Percentiles rank a stretch among this genome's conserved stretches.
phyloP scores from a whole-genome alignment of 1,140 invertebrate species.

The Bombus superbus region DNA sequence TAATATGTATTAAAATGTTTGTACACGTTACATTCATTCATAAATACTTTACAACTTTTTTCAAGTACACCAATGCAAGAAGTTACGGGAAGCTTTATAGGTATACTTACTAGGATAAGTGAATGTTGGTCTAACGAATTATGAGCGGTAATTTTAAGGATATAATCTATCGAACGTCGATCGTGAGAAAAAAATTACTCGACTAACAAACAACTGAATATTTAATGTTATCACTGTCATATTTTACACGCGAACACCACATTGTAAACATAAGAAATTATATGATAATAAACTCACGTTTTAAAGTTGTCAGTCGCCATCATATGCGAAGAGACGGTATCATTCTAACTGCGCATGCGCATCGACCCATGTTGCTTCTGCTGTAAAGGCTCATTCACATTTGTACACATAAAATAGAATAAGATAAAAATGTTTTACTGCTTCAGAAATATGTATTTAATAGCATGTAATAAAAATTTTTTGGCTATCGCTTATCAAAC shows the following conservation, averaged over 20 bases:
- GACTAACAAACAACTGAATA: conserved; percentile 17
- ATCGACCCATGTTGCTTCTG: conserved; percentile 54
- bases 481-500: too few relatives aligned
- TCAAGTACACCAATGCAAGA: conserved; percentile 43
- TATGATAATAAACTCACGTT: conserved; percentile 79
- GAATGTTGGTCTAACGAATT: conserved; percentile 72
- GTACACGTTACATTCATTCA: conserved; percentile 1
- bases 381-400: conserved; percentile 68
- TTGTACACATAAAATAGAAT: conserved; percentile 49
- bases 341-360: conserved; percentile 70
- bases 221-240: conserved; percentile 29
- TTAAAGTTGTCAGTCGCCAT: conserved; percentile 82
- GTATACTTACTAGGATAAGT: conserved; percentile 70
- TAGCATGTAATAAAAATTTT: not conserved
- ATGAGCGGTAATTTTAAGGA: conserved; percentile 60
- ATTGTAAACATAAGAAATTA: conserved; percentile 66
- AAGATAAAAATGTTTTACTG: conserved; percentile 37
- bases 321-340: conserved; percentile 74
- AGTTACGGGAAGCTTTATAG: conserved; percentile 67
- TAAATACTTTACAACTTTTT: conserved; percentile 49
- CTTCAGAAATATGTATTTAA: conserved; percentile 10
- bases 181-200: conserved; percentile 10
- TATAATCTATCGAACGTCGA: conserved; percentile 17
- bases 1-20: not conserved
- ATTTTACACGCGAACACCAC: conserved; percentile 56